Conservation (phyloP, 2,797 vertebrate species). For the Danio choprae region DNA sequence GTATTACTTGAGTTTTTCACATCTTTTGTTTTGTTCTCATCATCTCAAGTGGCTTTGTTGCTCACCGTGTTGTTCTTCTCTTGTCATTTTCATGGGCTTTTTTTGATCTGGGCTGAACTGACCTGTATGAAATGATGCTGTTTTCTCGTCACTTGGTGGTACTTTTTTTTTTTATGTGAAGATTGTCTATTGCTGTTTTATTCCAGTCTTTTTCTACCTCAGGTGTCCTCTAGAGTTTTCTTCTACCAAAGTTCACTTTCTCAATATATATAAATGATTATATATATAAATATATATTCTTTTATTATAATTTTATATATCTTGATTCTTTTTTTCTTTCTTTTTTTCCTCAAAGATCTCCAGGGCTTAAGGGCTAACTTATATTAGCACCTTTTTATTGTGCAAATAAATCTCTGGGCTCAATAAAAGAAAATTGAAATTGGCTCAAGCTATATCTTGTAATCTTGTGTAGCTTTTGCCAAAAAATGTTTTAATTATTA, state of each 20-base stretch:
- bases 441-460: conserved; percentile 89
- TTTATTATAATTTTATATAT: conserved; percentile 79
- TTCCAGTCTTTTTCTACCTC: conserved; percentile 93
- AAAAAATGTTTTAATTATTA: conserved; percentile 88
- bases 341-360: conserved; percentile 78
- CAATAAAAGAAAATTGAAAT: conserved; percentile 77
- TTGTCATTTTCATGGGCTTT: conserved; percentile 71
- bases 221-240: conserved; percentile 91
- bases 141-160: conserved; percentile 88
- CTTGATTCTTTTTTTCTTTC: conserved; percentile 60
- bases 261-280: conserved; percentile 78
- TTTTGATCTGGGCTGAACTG: conserved; percentile 91
- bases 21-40: conserved; percentile 76
- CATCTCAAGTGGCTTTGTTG: conserved; percentile 81
- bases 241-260: conserved; percentile 94
- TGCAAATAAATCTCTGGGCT: conserved; percentile 91
- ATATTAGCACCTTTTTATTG: conserved; percentile 88
- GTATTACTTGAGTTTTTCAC: conserved; percentile 85
- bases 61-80: conserved; percentile 83
- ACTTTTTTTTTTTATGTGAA: conserved; percentile 78
- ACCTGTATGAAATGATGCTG: conserved; percentile 85
- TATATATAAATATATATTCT: conserved; percentile 80
- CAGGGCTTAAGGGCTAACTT: conserved; percentile 91
- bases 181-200: conserved; percentile 90
- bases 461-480: conserved; percentile 86